Evolutionary conservation across 1,140 invertebrate species (phyloP).

Genomic region (fruit fly (Drosophila melanogaster)): Release_6_plus_ISO1_MT NC_004354.4:5331001-5331500

Average conservation of each 20-base stretch:
- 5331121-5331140: slow-evolving; percentile 15
- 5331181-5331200: slow-evolving; percentile 1
- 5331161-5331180: background rate
- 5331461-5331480: slow-evolving; percentile 87
- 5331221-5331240: slow-evolving; percentile 4
- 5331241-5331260: background rate
- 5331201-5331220: background rate
- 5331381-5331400: slow-evolving; percentile 44
- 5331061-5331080: slow-evolving; percentile 55
- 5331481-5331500: background rate
- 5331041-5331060: slow-evolving; percentile 84
- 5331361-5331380: slow-evolving; percentile 28
- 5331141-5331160: slow-evolving; percentile 8
- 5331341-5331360: slow-evolving; percentile 37
- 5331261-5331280: background rate
- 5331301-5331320: slow-evolving; percentile 4
- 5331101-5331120: slow-evolving; percentile 40
- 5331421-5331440: slow-evolving; percentile 87
- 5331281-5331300: background rate
- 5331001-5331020: slow-evolving; percentile 41
- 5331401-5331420: slow-evolving; percentile 77
- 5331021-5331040: slow-evolving; percentile 84
- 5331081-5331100: slow-evolving; percentile 43
- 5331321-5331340: slow-evolving; percentile 36
- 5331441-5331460: slow-evolving; percentile 92